Percentiles rank a stretch among this genome's conserved stretches.
phyloP scores from a whole-genome alignment of 2,113 vertebrate species.

The Herpetotheres cachinnans region DNA sequence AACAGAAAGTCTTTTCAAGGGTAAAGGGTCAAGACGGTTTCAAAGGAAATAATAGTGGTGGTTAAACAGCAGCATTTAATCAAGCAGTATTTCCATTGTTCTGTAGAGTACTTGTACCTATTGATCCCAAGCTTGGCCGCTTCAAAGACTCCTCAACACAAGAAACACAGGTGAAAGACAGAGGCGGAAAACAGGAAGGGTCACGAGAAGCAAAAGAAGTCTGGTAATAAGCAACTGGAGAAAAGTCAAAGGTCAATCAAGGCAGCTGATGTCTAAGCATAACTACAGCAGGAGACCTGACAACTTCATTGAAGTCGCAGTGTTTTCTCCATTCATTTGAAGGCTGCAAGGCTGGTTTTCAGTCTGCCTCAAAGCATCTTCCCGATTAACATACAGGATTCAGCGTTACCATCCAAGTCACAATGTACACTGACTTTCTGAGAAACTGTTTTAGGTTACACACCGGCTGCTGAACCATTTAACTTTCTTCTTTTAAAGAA shows the following conservation, averaged over 20 bases:
- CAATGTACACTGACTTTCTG: background rate
- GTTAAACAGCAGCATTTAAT: slow-evolving; percentile 61
- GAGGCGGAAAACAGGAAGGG: slow-evolving; percentile 52
- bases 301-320: background rate
- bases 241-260: slow-evolving; percentile 68
- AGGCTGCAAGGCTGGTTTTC: background rate
- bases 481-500: background rate
- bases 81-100: slow-evolving; percentile 27
- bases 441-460: background rate
- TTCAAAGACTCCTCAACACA: background rate
- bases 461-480: background rate
- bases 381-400: background rate
- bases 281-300: slow-evolving; percentile 64
- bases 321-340: background rate
- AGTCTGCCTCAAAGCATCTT: background rate
- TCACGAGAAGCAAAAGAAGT: slow-evolving; percentile 67
- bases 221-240: slow-evolving; percentile 61
- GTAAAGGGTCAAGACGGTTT: background rate
- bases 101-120: slow-evolving; percentile 16
- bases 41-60: slow-evolving; percentile 10
- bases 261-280: slow-evolving; percentile 75
- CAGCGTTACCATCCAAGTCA: background rate
- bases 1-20: background rate
- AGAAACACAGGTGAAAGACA: slow-evolving; percentile 75
- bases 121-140: slow-evolving; percentile 66